Base-by-base conservation (phyloP, 2,888 invertebrate species). In the Acleris emargana region DNA sequence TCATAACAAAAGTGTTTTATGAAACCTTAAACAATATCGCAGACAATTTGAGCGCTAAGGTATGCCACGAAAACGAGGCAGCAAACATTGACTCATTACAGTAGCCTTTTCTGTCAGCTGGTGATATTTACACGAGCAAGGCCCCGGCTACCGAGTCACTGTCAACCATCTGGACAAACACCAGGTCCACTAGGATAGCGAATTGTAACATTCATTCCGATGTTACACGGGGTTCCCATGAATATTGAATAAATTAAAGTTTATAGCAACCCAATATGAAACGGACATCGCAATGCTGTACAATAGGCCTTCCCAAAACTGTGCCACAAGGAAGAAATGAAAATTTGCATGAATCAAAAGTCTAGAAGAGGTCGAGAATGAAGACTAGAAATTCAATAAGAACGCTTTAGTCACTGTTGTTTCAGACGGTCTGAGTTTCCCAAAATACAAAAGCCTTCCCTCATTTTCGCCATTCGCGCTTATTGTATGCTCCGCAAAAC, bases 71-170 rank as follows among this genome's bases (percentile, higher is more conserved):
- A 55, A 50, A 25, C 32, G 28, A 45, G 32, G 22, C 3, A 51
- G 51, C 57, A 66, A 64, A 64, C 66, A 66, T 47, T 66, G 66
- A 60, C 45, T 60, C 66, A 57, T 55, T 51, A 55, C 51, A 64
- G 49, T 47, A 66, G 57, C 61, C 57, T 64, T 49, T 54, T 57
- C 58, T 58, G 32, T 58, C 47, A 58, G 50, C 17, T 49, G 22
- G 20, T 13, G 50, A 20, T 55, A 58, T 64, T 47, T 58, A 58
- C 58, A 58, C 17, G 28, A 20, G 51, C 49, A 60, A 55, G 60
- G 50, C 13, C 51, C 43, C n/a, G 47, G 4, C 20, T 32, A 49
- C 18, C 49, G 16, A 54, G 45, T 54, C 18, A 50, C 25, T 20
- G 20, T 54, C 51, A 55, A 58, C 20, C 64, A 60, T 43, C 61